A percentile compares a stretch with the other conserved stretches of the same genome.
Evolutionary conservation across 2,113 vertebrate genomes (phyloP).

Genomic region (Sciurus niger): DNA sequence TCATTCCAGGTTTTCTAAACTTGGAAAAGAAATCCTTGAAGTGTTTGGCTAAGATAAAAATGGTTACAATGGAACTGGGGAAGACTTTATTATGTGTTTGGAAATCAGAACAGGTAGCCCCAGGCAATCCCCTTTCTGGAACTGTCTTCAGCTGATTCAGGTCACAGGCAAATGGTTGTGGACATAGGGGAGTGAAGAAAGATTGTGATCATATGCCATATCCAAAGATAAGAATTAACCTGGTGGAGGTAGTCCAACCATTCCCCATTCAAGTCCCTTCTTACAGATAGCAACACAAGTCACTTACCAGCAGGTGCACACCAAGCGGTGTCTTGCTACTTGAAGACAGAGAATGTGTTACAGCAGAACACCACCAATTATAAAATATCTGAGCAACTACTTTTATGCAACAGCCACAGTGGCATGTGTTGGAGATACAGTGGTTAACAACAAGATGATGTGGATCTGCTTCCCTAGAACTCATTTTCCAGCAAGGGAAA

Average conservation of each 20-base stretch:
- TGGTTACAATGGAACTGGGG: neutral
- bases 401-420: neutral
- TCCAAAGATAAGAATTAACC: neutral
- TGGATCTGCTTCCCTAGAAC: neutral
- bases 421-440: neutral
- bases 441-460: neutral
- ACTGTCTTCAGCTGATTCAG: neutral
- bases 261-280: neutral
- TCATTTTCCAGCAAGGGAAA: neutral
- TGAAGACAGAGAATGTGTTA: neutral
- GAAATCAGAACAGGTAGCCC: neutral
- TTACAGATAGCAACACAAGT: too few relatives aligned
- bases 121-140: neutral
- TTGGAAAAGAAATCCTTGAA: constrained; percentile 11
- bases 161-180: neutral
- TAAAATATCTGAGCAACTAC: neutral
- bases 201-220: neutral
- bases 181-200: neutral
- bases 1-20: constrained; percentile 71
- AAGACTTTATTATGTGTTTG: neutral
- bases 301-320: neutral
- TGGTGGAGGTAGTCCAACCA: neutral
- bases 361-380: neutral
- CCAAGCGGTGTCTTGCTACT: neutral
- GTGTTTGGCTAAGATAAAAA: neutral